Percentiles rank a stretch among this genome's conserved stretches.
Evolutionary conservation across 2,888 invertebrate species (phyloP).

Genomic region (Archaeoteleia sp.): DNA sequence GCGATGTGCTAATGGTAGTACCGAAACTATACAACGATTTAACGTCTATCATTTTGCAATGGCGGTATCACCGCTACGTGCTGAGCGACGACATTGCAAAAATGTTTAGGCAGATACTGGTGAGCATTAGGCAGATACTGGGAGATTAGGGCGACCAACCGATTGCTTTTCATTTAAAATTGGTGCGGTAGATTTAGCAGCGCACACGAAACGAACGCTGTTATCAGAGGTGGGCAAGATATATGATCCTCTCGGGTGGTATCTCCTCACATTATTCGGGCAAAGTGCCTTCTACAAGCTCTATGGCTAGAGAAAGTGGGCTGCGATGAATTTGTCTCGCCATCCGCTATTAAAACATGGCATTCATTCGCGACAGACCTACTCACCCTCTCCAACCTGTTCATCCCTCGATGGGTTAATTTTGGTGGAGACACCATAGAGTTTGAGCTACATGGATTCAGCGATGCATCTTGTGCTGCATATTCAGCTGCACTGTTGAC

Average conservation of each 20-base stretch:
- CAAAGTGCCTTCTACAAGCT: background rate
- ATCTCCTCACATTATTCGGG: background rate
- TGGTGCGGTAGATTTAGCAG: background rate
- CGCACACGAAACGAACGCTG: background rate
- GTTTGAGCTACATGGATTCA: background rate
- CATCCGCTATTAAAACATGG: background rate
- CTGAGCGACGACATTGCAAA: background rate
- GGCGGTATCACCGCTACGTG: background rate
- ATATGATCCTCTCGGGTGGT: slow-evolving; percentile 1
- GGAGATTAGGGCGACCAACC: background rate
- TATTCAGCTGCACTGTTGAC: background rate
- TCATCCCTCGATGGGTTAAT: no score
- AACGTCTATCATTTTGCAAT: background rate
- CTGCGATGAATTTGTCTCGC: background rate
- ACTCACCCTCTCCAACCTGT: no score
- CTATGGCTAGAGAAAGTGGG: background rate
- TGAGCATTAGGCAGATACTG: background rate
- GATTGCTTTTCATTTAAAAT: background rate
- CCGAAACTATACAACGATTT: background rate
- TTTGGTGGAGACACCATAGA: background rate
- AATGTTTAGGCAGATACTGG: background rate
- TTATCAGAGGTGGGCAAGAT: background rate
- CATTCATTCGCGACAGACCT: background rate
- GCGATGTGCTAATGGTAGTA: background rate
- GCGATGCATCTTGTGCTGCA: slow-evolving; percentile 4